Evolutionary conservation across 2,113 vertebrate genomes (phyloP), one percentile per base, ranked within the genome.

Genomic region (Stigmatopora argus): DNA sequence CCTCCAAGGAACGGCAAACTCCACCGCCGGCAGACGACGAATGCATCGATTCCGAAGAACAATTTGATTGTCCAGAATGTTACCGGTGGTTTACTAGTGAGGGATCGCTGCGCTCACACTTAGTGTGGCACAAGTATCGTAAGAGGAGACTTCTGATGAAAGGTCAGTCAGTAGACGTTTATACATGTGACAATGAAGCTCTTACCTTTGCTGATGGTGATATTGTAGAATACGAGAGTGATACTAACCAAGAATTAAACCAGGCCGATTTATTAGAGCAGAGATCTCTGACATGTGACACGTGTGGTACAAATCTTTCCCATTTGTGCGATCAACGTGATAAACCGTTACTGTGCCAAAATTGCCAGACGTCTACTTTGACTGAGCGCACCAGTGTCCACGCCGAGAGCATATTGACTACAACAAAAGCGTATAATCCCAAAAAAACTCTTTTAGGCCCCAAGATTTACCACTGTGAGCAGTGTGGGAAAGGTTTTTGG

Each of bases 401-500:
- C 70, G 58, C 79, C 78, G 75, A 78, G 17, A 64, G 74, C 51
- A 57, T 67, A 35, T 67, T 64, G 3, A 46, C 18, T 1, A 35
- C 23, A 21, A 84, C 83, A 47, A 88, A 86, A 74, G 75, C 72
- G 66, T 92, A 91, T 60, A 91, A 92, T 75, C 91, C 91, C 65
- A 91, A 86, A 62, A 92, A 92, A 78, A 90, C 89, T 7, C 87
- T 92, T 15, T 64, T 92, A 13, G 91, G 91, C 26, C 90, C 90
- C 34, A 92, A 91, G 74, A 80, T 88, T 59, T 89, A 86, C 75
- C 88, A 91, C 48, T 92, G 91, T 62, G 88, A 91, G 48, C 84
- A 85, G 57, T 92, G 91, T 34, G 88, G 86, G 31, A 92, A 92
- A 48, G 89, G 90, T 0, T 92, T 92, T 78, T 92, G 91, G 91